Base-by-base conservation (phyloP, 2,888 invertebrate genomes). In the Pachydiplax longipennis region DNA sequence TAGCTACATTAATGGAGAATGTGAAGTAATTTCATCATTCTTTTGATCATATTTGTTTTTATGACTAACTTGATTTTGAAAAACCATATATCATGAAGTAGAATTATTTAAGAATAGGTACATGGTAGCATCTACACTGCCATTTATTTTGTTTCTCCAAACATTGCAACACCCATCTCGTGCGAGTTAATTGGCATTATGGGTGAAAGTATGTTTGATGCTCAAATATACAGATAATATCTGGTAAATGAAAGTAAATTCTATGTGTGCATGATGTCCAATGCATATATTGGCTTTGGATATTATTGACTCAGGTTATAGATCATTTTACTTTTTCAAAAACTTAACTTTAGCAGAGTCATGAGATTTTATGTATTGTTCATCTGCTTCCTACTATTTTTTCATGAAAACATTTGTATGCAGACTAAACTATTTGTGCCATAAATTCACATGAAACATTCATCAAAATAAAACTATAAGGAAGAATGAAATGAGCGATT, bases 301-400 rank as follows among this genome's bases (percentile, higher is more conserved):
- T 53, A 87, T 87, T 87, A 87, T 87, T 61, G 87, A 87, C 87
- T 87, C 87, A 87, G 87, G 87, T 87, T 87, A 61, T 87, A 87
- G 58, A 87, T 87, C 87, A 37, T 87, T 37, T 87, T 65, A 61
- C 61, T 35, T 65, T 61, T 37, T 65, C 61, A 87, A 87, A 87
- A 87, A 73, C 13, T 87, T 87, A 87, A 87, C 87, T n/a, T 83
- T 65, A 87, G 61, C 87, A 87, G 73, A 87, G 87, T 87, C 87
- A 65, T 87, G 37, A 87, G 61, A 87, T 87, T 61, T 73, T 87
- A 61, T 87, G 87, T 87, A 87, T 87, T 87, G 87, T 87, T 87
- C 87, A 87, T 87, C 87, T 87, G 87, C 87, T 87, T 87, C 87
- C 87, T 61, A 61, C 87, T 87, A 87, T 87, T 87, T 87, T 87